These are phyloP conservation scores for Diadromus collaris DNA, from an alignment of 2,888 invertebrate genomes.

Conservation along the genomic window DNA sequence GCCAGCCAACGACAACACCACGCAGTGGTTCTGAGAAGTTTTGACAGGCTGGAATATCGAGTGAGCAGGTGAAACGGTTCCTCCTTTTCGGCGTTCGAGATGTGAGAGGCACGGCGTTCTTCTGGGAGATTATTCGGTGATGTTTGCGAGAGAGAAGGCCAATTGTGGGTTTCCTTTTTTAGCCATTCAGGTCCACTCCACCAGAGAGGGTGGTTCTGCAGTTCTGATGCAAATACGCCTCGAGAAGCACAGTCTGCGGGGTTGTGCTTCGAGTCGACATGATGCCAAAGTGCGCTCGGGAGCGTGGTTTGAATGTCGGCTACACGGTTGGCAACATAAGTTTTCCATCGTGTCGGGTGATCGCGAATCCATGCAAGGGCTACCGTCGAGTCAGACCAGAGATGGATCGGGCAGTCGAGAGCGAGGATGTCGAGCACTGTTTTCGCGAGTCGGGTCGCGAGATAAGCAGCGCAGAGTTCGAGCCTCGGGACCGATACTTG, in stretches of 20 bases:
- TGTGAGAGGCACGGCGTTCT: neutral
- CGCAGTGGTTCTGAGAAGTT: neutral
- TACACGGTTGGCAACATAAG: conserved; percentile 66
- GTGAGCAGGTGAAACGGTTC: conserved; percentile 1
- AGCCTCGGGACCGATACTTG: conserved; percentile 11
- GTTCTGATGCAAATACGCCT: conserved; percentile 1
- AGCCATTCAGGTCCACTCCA: conserved; percentile 58
- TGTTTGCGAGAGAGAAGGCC: neutral
- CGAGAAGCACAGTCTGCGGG: conserved; percentile 66
- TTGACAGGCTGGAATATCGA: neutral
- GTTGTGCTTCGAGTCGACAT: conserved; percentile 63
- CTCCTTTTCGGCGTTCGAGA: neutral
- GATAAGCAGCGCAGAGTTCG: conserved; percentile 19
- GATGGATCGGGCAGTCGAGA: conserved; percentile 20
- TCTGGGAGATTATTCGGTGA: neutral
- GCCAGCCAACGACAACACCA: neutral
- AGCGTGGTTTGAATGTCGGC: conserved; percentile 61
- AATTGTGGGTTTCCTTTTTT: neutral
- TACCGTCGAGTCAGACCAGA: conserved; percentile 65
- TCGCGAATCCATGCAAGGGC: conserved; percentile 61
- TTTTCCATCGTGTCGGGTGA: conserved; percentile 63
- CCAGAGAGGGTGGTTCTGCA: neutral
- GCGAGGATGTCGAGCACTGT: neutral
- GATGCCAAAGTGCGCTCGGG: conserved; percentile 61
- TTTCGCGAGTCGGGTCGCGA: neutral